A percentile compares a stretch with the other conserved stretches of the same genome.
Conservation (phyloP, 2,113 vertebrate genomes). For the Stegostoma tigrinum region DNA sequence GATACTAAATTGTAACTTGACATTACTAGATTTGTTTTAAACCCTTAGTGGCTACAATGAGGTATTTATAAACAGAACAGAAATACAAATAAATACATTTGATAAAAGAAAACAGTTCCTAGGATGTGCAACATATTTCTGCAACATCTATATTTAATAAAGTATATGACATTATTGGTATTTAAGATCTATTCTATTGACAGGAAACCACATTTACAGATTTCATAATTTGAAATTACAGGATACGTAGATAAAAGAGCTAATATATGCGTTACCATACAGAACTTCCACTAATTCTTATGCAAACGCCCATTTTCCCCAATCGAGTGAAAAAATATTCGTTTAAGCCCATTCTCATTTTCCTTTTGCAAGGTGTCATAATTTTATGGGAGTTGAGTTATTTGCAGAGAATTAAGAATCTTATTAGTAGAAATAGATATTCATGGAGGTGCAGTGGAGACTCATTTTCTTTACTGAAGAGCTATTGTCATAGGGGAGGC, state of each 20-base stretch:
- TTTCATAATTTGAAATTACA: neutral
- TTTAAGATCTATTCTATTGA: neutral
- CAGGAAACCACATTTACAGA: neutral
- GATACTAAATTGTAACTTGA: neutral
- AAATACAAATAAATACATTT: constrained; percentile 32
- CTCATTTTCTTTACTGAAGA: neutral
- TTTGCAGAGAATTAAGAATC: neutral
- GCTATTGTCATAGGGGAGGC: neutral
- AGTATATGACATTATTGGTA: neutral
- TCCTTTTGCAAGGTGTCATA: neutral
- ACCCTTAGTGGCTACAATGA: neutral
- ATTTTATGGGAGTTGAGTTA: neutral
- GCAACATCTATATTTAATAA: neutral
- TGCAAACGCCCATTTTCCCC: neutral
- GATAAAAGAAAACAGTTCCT: neutral
- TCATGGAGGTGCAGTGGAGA: neutral
- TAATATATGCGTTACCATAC: neutral
- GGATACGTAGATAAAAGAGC: neutral
- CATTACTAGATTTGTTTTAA: neutral
- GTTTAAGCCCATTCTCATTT: neutral
- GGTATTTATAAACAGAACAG: neutral
- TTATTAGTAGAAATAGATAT: no score
- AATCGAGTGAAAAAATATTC: neutral
- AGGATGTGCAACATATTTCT: neutral
- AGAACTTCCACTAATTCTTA: neutral